Evolutionary conservation across 1,140 invertebrate species (phyloP).

Genomic region (Drosophila seguyi): DNA sequence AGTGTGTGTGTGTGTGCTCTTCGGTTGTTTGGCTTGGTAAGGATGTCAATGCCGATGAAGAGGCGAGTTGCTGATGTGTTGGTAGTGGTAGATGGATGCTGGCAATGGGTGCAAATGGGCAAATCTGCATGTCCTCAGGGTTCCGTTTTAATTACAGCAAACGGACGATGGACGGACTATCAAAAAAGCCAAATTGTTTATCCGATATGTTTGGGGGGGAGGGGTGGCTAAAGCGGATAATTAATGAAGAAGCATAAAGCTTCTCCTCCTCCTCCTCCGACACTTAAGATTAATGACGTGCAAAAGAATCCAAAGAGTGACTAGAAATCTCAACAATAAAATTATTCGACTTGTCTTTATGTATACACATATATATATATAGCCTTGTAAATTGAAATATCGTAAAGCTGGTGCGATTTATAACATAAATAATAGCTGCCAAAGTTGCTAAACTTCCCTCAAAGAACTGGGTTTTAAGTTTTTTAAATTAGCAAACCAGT

Average conservation of each 20-base stretch:
- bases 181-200: constrained; percentile 20
- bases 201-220: constrained; percentile 3
- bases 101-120: constrained; percentile 6
- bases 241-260: constrained; percentile 19
- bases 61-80: background rate
- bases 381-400: constrained; percentile 15
- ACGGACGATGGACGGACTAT: constrained; percentile 5
- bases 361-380: background rate
- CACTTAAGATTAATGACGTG: constrained; percentile 22
- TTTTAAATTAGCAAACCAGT: too few relatives aligned
- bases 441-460: background rate
- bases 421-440: background rate
- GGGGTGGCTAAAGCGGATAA: background rate
- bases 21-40: constrained; percentile 14
- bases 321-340: constrained; percentile 18
- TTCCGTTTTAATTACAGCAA: constrained; percentile 21
- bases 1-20: constrained; percentile 3
- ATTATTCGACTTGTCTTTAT: constrained; percentile 11
- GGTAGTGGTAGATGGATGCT: background rate
- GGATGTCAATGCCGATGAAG: constrained; percentile 20
- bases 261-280: background rate
- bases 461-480: too few relatives aligned
- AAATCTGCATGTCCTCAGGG: constrained; percentile 22
- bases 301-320: constrained; percentile 6
- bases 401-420: background rate